phyloP scores from a whole-genome alignment of 2,797 vertebrate genomes.

The Etheostoma nigrum region DNA sequence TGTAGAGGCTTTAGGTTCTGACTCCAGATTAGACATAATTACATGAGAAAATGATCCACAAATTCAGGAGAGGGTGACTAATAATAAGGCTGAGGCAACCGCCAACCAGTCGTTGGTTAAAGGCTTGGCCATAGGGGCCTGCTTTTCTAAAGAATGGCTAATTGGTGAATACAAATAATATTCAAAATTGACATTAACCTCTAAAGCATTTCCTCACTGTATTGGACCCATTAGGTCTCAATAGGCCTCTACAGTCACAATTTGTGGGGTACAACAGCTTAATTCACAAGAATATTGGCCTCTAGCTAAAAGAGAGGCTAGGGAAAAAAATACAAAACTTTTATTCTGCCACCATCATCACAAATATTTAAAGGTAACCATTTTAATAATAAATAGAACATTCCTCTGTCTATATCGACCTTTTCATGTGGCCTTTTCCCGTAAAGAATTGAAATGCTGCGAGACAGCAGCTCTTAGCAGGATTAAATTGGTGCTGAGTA shows the following conservation, averaged over 20 bases:
- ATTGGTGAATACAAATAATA: constrained; percentile 16
- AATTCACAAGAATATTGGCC: constrained; percentile 25
- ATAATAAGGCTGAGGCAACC: constrained; percentile 32
- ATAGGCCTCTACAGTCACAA: constrained; percentile 12
- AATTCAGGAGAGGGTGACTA: constrained; percentile 35
- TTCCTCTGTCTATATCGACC: constrained; percentile 53
- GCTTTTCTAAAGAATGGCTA: constrained; percentile 16
- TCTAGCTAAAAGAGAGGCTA: constrained; percentile 12
- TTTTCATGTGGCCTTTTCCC: constrained; percentile 64
- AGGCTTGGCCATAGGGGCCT: background rate
- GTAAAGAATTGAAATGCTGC: constrained; percentile 63
- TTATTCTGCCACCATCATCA: constrained; percentile 53
- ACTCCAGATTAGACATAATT: constrained; percentile 53
- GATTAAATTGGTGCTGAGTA: constrained; percentile 75
- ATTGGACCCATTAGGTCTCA: background rate
- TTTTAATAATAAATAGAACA: constrained; percentile 67
- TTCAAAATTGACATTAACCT: constrained; percentile 17
- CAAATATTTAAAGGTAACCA: constrained; percentile 57
- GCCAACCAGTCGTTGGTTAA: constrained; percentile 7
- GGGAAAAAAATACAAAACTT: constrained; percentile 16
- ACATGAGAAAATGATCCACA: constrained; percentile 37
- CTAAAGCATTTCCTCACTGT: constrained; percentile 2
- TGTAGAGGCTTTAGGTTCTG: constrained; percentile 19
- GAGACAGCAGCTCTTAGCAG: constrained; percentile 73
- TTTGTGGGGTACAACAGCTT: background rate